phyloP scores from a whole-genome alignment of 1,140 invertebrate species.

The Conus ventricosus region DNA sequence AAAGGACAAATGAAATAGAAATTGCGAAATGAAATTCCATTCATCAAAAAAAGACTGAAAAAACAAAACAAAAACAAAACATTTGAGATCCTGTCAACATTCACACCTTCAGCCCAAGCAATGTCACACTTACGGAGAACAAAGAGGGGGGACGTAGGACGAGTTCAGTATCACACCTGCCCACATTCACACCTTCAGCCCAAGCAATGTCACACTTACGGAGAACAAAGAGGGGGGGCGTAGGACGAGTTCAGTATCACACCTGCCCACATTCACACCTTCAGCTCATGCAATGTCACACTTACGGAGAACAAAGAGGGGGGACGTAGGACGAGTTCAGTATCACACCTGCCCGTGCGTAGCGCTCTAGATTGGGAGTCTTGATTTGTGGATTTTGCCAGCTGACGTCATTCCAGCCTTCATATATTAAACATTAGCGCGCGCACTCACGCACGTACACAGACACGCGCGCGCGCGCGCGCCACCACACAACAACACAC shows the following conservation, averaged over 20 bases:
- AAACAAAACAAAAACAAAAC: too few species aligned
- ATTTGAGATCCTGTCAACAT: too few species aligned
- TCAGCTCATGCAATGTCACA: neutral
- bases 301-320: constrained; percentile 44
- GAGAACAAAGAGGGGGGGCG: constrained; percentile 40
- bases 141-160: constrained; percentile 42
- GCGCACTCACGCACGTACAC: neutral
- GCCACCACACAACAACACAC: too few species aligned
- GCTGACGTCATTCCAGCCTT: constrained; percentile 51
- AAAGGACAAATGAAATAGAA: too few species aligned
- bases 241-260: constrained; percentile 47
- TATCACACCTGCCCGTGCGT: constrained; percentile 39
- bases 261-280: too few species aligned
- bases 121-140: constrained; percentile 37
- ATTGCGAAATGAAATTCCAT: too few species aligned
- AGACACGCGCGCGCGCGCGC: too few species aligned
- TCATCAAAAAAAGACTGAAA: too few species aligned
- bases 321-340: constrained; percentile 44
- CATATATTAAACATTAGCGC: neutral
- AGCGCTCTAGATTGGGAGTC: constrained; percentile 46
- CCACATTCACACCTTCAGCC: too few species aligned
- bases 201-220: constrained; percentile 6
- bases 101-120: neutral
- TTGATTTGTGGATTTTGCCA: constrained; percentile 69
- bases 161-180: constrained; percentile 44